These are phyloP conservation scores for Fratercula arctica DNA, from an alignment of 2,797 vertebrate species.

Conservation along the genomic window DNA sequence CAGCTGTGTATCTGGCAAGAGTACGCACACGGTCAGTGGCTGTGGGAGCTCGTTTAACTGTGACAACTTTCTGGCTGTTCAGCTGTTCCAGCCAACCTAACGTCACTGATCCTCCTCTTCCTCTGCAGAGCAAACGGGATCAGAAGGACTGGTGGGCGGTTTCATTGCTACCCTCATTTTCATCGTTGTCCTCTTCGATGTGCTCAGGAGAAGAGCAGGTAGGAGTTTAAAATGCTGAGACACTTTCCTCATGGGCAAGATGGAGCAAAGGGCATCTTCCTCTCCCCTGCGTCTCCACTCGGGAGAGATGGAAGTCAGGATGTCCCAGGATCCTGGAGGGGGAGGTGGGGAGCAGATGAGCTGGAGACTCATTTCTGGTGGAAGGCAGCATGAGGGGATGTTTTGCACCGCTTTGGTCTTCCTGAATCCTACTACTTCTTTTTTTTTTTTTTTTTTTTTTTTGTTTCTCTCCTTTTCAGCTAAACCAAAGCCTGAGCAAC, in stretches of 20 bases:
- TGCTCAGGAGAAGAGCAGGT: neutral
- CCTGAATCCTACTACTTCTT: neutral
- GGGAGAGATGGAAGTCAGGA: neutral
- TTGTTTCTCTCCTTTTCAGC: neutral
- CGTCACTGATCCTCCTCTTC: neutral
- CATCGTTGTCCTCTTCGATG: neutral
- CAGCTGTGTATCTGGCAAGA: neutral
- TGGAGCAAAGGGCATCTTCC: neutral
- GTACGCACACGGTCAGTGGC: rapidly evolving
- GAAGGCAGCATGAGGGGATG: neutral
- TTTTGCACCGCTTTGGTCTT: neutral
- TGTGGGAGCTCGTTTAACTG: neutral
- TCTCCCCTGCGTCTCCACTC: neutral
- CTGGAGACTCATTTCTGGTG: neutral
- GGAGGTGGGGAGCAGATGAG: neutral
- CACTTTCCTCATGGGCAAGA: rapidly evolving
- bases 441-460: neutral
- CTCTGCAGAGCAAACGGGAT: neutral
- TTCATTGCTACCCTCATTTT: neutral
- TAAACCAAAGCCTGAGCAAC: neutral
- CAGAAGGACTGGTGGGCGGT: neutral
- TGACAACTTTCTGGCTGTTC: rapidly evolving
- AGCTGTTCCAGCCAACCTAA: neutral
- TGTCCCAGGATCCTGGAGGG: neutral
- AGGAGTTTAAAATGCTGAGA: neutral